A percentile compares a stretch with the other conserved stretches of the same genome.
Evolutionary conservation across 2,888 invertebrate genomes (phyloP).

Genomic region (Polydrusus tereticollis): DNA sequence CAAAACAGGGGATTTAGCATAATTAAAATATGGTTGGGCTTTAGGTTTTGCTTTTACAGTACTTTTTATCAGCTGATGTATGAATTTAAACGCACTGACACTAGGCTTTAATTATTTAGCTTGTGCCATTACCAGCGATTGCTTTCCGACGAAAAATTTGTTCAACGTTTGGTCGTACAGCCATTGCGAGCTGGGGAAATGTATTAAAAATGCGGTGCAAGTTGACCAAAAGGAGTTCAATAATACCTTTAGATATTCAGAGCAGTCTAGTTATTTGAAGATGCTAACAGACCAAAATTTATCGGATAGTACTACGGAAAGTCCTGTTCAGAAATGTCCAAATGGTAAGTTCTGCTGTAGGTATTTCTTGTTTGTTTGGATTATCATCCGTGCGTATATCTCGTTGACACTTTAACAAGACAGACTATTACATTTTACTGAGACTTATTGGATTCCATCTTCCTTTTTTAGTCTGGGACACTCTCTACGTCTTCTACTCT

Average conservation of each 20-base stretch:
- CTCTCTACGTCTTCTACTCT: too few relatives aligned
- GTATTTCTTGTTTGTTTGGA: neutral
- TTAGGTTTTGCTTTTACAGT: too few relatives aligned
- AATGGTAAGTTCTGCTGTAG: conserved; percentile 4
- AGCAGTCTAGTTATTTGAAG: neutral
- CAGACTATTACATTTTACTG: too few relatives aligned
- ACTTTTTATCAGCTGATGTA: too few relatives aligned
- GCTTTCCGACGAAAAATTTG: conserved; percentile 36
- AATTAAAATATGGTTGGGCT: too few relatives aligned
- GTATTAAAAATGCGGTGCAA: conserved; percentile 22
- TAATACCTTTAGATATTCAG: neutral
- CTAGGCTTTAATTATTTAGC: too few relatives aligned
- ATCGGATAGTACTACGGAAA: neutral
- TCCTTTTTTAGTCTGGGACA: too few relatives aligned
- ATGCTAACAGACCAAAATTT: neutral
- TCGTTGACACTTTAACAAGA: too few relatives aligned
- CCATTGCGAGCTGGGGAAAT: conserved; percentile 53
- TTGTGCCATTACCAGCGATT: conserved; percentile 55
- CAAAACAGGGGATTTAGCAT: too few relatives aligned
- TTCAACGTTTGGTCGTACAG: conserved; percentile 18
- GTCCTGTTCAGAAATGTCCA: neutral
- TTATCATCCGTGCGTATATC: too few relatives aligned
- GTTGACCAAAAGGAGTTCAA: neutral
- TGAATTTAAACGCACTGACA: too few relatives aligned
- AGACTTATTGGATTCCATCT: too few relatives aligned